These are phyloP conservation scores for Dasyprocta punctata DNA, from an alignment of 2,113 vertebrate species.

Conservation along the genomic window DNA sequence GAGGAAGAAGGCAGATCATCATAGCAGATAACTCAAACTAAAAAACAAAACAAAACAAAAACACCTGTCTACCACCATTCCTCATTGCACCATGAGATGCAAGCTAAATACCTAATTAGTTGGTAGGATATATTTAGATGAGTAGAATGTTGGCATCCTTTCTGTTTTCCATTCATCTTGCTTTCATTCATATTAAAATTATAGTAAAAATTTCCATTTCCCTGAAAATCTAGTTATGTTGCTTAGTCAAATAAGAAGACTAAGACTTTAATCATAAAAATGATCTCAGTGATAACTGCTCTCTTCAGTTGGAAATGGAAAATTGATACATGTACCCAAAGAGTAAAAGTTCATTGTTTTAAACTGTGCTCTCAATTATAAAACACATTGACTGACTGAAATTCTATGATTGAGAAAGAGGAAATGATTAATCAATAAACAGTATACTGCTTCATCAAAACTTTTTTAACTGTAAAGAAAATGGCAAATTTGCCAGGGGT, in stretches of 20 bases:
- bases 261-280: not conserved
- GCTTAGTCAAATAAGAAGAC: not conserved
- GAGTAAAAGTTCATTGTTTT: not conserved
- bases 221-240: not conserved
- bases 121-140: not conserved
- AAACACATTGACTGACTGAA: not conserved
- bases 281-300: not conserved
- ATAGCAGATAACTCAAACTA: not conserved
- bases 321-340: not conserved
- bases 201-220: not conserved
- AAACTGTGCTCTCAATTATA: not conserved
- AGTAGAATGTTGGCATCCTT: not conserved
- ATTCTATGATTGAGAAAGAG: not conserved
- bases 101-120: not conserved
- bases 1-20: not conserved
- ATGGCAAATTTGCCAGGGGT: no score
- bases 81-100: not conserved
- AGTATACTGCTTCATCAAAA: not conserved
- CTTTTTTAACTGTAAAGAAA: not conserved
- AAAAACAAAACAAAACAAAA: no score
- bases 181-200: not conserved
- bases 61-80: not conserved
- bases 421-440: not conserved
- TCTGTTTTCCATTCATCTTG: not conserved
- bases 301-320: not conserved